Base-by-base conservation (phyloP, 1,140 invertebrate species). In the Bombus superbus region DNA sequence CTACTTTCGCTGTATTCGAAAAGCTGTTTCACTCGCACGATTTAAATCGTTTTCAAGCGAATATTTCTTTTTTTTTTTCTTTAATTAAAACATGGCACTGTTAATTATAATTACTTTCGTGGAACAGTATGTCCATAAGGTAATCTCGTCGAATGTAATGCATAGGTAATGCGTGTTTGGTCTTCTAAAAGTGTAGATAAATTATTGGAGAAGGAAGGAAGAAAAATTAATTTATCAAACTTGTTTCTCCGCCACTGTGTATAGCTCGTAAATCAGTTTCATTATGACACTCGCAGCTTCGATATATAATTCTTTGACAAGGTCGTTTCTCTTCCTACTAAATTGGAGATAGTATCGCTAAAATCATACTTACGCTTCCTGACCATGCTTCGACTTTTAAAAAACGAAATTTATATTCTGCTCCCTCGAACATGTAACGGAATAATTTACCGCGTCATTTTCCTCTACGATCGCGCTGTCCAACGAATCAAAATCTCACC, bases 241-340 rank as follows among this genome's bases (percentile, higher is more conserved):
- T 62, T 28, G 47, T 53, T 53, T 53, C 47, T 8, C 47, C 22
- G 6, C 1, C 47, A 53, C 18, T 62, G 28, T 11, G 59, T n/a
- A n/a, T n/a, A 38, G 32, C 35, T 68, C 66, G 66, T 68, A 68
- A 68, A 68, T 68, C 66, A 66, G 64, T 32, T 66, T 32, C n/a
- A 69, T 40, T 69, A 28, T 38, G 38, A 69, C 68, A 69, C 9
- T 38, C 11, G 35, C 35, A 40, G 38, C 22, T 40, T 25, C 68
- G 18, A 69, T 69, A 40, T 40, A 40, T 69, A 35, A 40, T 69
- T 69, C 22, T 69, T 69, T 69, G 35, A 69, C 35, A 69, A 22
- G 35, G 22, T 69, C 68, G 35, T 40, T 25, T 25, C 22, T 18
- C 68, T 25, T 8, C 64, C n/a, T n/a, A 32, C 15, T 32, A 69